phyloP scores from a whole-genome alignment of 2,888 invertebrate species.

The Anarsia innoxiella region DNA sequence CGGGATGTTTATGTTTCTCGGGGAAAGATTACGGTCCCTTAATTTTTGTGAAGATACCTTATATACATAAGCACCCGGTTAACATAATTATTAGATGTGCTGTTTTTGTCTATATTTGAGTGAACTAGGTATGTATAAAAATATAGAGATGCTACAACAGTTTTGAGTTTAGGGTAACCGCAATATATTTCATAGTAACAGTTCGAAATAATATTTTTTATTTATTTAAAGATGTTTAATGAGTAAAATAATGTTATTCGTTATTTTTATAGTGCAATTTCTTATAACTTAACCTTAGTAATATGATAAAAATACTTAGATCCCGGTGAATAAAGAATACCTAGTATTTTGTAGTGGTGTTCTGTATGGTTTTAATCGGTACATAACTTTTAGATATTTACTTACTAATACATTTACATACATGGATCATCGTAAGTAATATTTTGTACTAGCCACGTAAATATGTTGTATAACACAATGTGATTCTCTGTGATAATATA shows the following conservation, averaged over 20 bases:
- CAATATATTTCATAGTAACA: too few species aligned
- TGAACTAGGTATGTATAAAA: too few species aligned
- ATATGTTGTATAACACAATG: conserved; percentile 73
- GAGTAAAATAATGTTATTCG: conserved; percentile 30
- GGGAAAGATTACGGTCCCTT: too few species aligned
- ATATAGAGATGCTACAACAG: too few species aligned
- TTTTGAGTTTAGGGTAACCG: too few species aligned
- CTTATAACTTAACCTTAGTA: conserved; percentile 19
- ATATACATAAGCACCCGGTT: too few species aligned
- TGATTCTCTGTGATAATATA: conserved; percentile 76
- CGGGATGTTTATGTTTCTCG: too few species aligned
- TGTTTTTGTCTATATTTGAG: too few species aligned
- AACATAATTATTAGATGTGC: too few species aligned
- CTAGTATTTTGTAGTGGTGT: conserved; percentile 53
- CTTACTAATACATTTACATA: conserved; percentile 30
- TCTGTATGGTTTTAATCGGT: conserved; percentile 30
- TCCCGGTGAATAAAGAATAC: conserved; percentile 33
- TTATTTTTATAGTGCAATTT: conserved; percentile 46
- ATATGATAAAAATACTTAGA: conserved; percentile 9
- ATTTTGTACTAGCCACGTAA: conserved; percentile 72
- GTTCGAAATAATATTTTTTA: too few species aligned
- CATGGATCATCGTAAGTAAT: conserved; percentile 53
- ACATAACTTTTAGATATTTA: conserved; percentile 35
- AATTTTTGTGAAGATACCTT: too few species aligned
- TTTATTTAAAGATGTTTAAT: too few species aligned